Conservation (phyloP, 1,140 invertebrate genomes). For the Anastrepha ludens region DNA sequence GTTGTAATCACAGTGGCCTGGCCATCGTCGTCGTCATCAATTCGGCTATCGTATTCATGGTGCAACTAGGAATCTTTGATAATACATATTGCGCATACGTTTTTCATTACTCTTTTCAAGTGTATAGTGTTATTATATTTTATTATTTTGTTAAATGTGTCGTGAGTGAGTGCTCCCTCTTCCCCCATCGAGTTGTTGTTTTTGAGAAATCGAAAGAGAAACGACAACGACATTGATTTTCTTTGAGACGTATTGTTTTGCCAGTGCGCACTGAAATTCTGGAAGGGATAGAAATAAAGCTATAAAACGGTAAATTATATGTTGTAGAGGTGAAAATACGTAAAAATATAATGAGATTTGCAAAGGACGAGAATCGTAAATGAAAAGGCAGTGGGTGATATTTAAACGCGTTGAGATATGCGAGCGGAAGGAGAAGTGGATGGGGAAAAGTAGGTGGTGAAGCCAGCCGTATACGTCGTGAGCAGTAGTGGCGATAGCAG, state of each 20-base stretch:
- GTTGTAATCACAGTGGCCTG: slow-evolving; percentile 23
- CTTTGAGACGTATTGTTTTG: slow-evolving; percentile 12
- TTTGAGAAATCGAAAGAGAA: neutral
- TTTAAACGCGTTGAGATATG: neutral
- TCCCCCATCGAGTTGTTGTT: neutral
- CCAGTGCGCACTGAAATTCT: neutral
- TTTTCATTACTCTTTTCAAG: neutral
- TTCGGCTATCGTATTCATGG: slow-evolving; percentile 9
- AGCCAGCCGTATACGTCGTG: neutral
- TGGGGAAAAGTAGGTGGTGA: slow-evolving; percentile 11
- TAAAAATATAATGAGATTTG: neutral
- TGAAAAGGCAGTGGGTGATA: neutral
- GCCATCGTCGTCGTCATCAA: slow-evolving; percentile 28
- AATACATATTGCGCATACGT: neutral
- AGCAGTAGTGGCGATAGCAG: neutral
- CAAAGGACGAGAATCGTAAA: neutral
- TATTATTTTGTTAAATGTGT: neutral
- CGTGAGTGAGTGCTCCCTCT: neutral
- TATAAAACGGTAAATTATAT: neutral
- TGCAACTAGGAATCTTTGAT: neutral
- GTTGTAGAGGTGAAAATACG: neutral
- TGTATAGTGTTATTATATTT: neutral
- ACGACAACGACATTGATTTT: slow-evolving; percentile 10
- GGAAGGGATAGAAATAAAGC: neutral
- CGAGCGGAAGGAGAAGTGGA: neutral